phyloP scores from a whole-genome alignment of 2,797 vertebrate species.

The Spea hammondii region DNA sequence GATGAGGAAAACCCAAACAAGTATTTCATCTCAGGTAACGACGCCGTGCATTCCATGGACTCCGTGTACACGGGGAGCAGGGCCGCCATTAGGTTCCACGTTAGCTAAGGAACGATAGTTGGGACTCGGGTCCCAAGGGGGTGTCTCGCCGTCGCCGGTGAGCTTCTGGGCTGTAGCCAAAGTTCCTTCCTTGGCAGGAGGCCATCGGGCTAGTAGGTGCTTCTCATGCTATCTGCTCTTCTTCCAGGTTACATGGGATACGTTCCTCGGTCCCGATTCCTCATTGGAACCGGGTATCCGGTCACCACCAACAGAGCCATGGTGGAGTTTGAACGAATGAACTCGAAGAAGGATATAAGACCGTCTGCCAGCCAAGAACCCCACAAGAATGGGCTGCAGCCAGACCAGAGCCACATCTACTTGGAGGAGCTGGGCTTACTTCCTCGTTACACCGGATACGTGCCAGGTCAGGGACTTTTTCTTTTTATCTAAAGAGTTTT shows the following conservation, averaged over 20 bases:
- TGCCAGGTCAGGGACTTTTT: conserved; percentile 68
- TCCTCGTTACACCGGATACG: conserved; percentile 73
- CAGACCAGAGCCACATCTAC: conserved; percentile 56
- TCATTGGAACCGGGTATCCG: conserved; percentile 68
- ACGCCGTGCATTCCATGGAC: neutral
- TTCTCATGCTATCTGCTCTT: neutral
- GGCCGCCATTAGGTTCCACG: neutral
- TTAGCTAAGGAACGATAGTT: neutral
- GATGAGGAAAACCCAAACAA: conserved; percentile 72
- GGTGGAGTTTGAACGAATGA: conserved; percentile 66
- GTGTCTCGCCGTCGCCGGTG: too few species aligned
- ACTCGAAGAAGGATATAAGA: conserved; percentile 6
- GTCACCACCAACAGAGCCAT: conserved; percentile 66
- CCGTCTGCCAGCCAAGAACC: neutral
- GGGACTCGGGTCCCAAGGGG: too few species aligned
- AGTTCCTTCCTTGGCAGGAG: too few species aligned
- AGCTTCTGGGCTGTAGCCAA: too few species aligned
- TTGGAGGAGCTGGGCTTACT: conserved; percentile 61
- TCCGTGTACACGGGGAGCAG: too few species aligned
- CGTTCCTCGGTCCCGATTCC: conserved; percentile 65
- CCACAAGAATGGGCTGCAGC: conserved; percentile 20
- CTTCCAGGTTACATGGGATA: conserved; percentile 72
- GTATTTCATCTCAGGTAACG: conserved; percentile 77
- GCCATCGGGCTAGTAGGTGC: neutral
- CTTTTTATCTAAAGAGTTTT: too few species aligned